These are phyloP conservation scores for Drosophila ercepeae DNA, from an alignment of 1,140 invertebrate species.

Conservation along the genomic window DNA sequence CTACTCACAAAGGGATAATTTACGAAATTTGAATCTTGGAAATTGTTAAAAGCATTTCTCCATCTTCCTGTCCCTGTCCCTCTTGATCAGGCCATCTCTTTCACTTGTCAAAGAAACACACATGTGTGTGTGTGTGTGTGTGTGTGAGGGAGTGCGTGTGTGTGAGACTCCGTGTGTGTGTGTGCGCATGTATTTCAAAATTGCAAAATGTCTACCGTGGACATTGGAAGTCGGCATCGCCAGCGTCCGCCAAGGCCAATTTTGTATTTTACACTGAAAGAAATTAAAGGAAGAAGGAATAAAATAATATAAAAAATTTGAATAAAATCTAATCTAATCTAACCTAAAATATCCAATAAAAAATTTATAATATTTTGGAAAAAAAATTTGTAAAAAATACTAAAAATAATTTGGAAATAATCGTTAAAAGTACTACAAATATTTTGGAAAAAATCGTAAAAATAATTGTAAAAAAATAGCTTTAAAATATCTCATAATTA, in stretches of 20 bases:
- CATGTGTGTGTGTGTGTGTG: conserved; percentile 29
- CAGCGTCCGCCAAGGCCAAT: conserved; percentile 46
- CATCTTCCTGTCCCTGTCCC: not conserved
- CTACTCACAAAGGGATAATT: conserved; percentile 79
- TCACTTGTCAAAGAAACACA: conserved; percentile 1
- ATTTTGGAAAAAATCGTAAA: too few relatives aligned
- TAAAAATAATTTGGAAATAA: not conserved
- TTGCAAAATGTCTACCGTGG: conserved; percentile 80
- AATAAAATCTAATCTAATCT: too few relatives aligned
- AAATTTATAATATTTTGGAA: not conserved
- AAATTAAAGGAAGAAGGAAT: not conserved
- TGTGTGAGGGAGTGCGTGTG: conserved; percentile 12
- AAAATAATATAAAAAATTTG: not conserved
- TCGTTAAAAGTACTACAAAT: too few relatives aligned
- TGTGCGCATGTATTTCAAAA: conserved; percentile 77
- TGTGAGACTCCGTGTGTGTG: conserved; percentile 53
- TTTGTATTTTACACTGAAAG: not conserved
- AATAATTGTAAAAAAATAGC: too few relatives aligned
- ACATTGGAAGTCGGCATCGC: conserved; percentile 74
- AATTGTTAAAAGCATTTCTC: conserved; percentile 78
- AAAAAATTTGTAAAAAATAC: not conserved
- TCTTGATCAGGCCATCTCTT: not conserved
- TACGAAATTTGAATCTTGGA: conserved; percentile 83
- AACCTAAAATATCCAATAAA: too few relatives aligned
- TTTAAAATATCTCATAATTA: too few relatives aligned